A percentile compares a stretch with the other conserved stretches of the same genome.
Conservation (phyloP, 2,888 invertebrate species). For the Lepidochitona cinerea region DNA sequence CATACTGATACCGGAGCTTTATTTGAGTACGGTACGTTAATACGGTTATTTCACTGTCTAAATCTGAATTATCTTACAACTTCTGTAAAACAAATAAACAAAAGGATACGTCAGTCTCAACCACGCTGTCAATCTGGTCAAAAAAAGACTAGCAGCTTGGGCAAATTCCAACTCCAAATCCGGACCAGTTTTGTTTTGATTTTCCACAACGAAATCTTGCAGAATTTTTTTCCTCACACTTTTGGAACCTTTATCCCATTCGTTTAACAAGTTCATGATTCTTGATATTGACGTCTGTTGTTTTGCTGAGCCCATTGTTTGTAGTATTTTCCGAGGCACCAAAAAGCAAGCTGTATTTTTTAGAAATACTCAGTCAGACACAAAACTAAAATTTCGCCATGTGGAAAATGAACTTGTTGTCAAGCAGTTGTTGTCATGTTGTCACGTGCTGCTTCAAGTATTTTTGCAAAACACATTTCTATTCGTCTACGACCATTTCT, state of each 20-base stretch:
- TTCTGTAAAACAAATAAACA: too few relatives aligned
- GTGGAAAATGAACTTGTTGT: background rate
- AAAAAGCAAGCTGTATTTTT: too few relatives aligned
- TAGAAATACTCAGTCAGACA: too few relatives aligned
- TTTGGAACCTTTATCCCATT: conserved; percentile 70
- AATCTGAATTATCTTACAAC: too few relatives aligned
- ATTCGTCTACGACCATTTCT: too few relatives aligned
- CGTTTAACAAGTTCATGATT: conserved; percentile 65
- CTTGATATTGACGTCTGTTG: conserved; percentile 67
- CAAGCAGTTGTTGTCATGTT: background rate
- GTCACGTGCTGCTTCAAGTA: background rate
- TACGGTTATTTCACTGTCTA: too few relatives aligned
- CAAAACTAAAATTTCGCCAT: background rate
- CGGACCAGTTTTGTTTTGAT: conserved; percentile 69
- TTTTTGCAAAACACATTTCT: too few relatives aligned
- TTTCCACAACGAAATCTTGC: conserved; percentile 67
- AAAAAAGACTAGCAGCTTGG: conserved; percentile 69
- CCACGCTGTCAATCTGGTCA: conserved; percentile 69
- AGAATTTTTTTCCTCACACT: conserved; percentile 63
- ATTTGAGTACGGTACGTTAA: too few relatives aligned
- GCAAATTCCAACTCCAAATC: conserved; percentile 70
- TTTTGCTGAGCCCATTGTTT: conserved; percentile 66
- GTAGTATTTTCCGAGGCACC: too few relatives aligned
- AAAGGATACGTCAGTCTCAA: conserved; percentile 69
- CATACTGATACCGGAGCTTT: too few relatives aligned